Evolutionary conservation across 2,888 invertebrate genomes (phyloP), one percentile per base, ranked within the genome.

Genomic region (Microctonus aethiopoides): DNA sequence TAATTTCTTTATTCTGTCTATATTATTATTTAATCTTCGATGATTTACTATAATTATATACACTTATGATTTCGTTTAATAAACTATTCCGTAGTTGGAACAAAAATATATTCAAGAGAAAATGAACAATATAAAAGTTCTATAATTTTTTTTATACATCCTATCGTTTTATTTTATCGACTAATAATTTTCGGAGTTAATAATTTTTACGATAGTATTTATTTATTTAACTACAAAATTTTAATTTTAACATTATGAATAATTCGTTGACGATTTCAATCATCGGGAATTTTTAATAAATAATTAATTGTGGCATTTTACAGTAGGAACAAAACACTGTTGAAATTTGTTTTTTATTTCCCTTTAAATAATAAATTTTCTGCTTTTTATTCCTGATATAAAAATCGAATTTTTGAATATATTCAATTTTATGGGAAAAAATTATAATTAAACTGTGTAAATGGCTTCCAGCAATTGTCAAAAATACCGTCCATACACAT

Each of bases 31-130:
- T 72, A 75, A 72, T 76, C 79, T 74, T 77, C 75, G 73, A 69
- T 72, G 70, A 76, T 74, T 75, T 73, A 75, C 75, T 79, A 77
- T 75, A 74, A 75, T 73, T 76, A 78, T 77, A 78, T 77, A 83
- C 82, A 77, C 82, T 82, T 82, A 84, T 82, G 75, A 83, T 83
- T 84, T 82, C 81, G 83, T 84, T 84, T 82, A 84, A 84, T 83
- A 83, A 84, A 84, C 80, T 83, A 78, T 83, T 82, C 82, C 80
- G 83, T 84, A n/a, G n/a, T 70, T 56, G 68, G 65, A 71, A 71
- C 63, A 69, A 70, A 59, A 56, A 29, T 63, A 60, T 61, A n/a
- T 39, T 13, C 51, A 61, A 32, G 7, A 32, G 32, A 32, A 32
- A 32, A 32, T 7, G n/a, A n/a, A n/a, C n/a, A n/a, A n/a, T n/a